phyloP scores from a whole-genome alignment of 2,113 vertebrate genomes.

The Chlorocebus sabaeus region DNA sequence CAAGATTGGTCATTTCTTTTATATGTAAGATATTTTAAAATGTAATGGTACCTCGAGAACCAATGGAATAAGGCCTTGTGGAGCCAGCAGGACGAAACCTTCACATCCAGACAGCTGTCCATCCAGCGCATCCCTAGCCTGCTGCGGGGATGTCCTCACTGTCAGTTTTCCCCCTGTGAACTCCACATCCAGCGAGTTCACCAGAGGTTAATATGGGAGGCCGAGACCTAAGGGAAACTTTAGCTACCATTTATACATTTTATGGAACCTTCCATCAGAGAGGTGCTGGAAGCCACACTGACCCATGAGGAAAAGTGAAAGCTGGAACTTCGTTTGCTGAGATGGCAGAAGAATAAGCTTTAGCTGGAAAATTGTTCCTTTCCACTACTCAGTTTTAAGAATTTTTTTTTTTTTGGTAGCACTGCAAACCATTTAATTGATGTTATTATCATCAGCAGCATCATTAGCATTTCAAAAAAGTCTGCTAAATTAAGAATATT shows the following conservation, averaged over 20 bases:
- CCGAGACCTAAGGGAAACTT: background rate
- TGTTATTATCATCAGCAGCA: background rate
- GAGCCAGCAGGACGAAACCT: background rate
- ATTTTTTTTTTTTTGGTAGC: background rate
- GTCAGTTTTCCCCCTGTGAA: background rate
- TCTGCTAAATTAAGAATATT: constrained; percentile 29
- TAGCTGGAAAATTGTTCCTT: background rate
- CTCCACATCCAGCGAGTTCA: background rate
- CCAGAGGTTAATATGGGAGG: background rate
- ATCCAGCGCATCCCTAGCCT: background rate
- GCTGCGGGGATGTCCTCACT: background rate
- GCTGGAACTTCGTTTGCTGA: background rate
- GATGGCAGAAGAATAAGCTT: background rate
- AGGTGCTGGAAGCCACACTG: background rate
- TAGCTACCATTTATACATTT: background rate
- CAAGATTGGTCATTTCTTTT: background rate
- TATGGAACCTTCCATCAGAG: background rate
- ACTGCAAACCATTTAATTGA: background rate
- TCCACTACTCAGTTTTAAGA: background rate
- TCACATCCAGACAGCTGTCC: background rate
- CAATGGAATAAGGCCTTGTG: background rate
- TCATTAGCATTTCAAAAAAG: background rate
- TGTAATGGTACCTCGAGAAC: background rate
- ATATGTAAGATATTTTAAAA: background rate
- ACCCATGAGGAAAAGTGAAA: background rate